A percentile compares a stretch with the other conserved stretches of the same genome.
These are phyloP conservation scores for Phenganax subtilis DNA, from an alignment of 92 coral and sea anemone species.

Conservation along the genomic window DNA sequence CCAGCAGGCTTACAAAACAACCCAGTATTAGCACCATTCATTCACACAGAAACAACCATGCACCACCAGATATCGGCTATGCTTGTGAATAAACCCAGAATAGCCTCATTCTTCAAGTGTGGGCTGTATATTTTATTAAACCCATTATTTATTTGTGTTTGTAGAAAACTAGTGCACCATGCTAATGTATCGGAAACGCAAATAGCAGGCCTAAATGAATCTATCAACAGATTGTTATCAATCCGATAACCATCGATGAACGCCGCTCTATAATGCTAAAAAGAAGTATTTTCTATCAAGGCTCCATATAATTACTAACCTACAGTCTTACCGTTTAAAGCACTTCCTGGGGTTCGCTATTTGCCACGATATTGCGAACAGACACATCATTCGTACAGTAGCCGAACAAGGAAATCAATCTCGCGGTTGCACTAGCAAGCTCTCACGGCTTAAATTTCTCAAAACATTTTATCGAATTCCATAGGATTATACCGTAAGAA, in stretches of 20 bases:
- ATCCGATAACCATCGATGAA: background rate
- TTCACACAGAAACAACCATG: no score
- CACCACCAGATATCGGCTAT: no score
- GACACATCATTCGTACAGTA: background rate
- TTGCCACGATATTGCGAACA: background rate
- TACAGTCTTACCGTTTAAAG: conserved; percentile 1
- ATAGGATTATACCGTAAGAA: background rate
- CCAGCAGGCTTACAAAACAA: no score
- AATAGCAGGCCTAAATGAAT: background rate
- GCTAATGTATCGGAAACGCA: background rate
- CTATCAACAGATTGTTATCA: conserved; percentile 17
- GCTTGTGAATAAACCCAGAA: no score
- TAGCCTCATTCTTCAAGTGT: no score
- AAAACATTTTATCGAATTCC: conserved; percentile 18
- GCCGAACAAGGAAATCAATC: background rate
- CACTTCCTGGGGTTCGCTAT: background rate
- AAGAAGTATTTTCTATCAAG: background rate
- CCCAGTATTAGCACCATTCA: no score
- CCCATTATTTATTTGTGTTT: no score
- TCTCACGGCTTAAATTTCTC: conserved; percentile 5
- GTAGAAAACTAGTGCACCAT: background rate
- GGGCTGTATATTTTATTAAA: no score
- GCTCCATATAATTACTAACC: background rate
- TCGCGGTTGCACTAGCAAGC: background rate
- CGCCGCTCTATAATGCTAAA: background rate